Conservation (phyloP, 2,888 invertebrate species). For the Serrognathus titanus region DNA sequence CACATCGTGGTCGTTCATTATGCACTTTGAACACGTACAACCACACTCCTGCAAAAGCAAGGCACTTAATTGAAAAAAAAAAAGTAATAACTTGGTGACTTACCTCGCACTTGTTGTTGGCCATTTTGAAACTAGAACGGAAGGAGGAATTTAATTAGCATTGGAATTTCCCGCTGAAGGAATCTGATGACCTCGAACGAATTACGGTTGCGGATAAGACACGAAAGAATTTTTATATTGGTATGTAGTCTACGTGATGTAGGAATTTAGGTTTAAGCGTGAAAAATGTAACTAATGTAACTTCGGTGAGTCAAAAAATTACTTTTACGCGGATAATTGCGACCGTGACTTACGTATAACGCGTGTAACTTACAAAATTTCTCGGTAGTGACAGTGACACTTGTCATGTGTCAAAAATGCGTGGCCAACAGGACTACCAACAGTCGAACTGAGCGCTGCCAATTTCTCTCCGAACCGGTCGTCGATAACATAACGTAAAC, state of each 20-base stretch:
- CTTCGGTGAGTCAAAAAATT: too few species aligned
- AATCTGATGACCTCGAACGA: neutral
- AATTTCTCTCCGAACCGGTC: too few species aligned
- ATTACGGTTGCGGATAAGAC: neutral
- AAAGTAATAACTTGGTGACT: neutral
- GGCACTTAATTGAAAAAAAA: neutral
- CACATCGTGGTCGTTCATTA: slow-evolving; percentile 52
- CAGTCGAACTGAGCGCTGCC: too few species aligned
- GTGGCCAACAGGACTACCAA: too few species aligned
- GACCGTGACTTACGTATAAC: too few species aligned
- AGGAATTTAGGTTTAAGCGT: neutral
- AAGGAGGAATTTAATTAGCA: neutral
- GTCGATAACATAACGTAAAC: too few species aligned
- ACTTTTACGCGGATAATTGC: too few species aligned
- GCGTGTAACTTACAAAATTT: too few species aligned
- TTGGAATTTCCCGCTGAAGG: neutral
- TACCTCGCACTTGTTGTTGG: slow-evolving; percentile 18
- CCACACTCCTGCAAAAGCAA: slow-evolving; percentile 55
- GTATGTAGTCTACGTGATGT: too few species aligned
- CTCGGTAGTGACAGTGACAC: too few species aligned
- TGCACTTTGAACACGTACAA: slow-evolving; percentile 56
- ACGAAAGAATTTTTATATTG: neutral
- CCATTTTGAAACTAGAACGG: slow-evolving; percentile 5
- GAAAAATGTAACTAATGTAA: neutral
- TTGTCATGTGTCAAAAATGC: too few species aligned